These are phyloP conservation scores for Epinephelus moara DNA, from an alignment of 2,113 vertebrate species.

Conservation along the genomic window DNA sequence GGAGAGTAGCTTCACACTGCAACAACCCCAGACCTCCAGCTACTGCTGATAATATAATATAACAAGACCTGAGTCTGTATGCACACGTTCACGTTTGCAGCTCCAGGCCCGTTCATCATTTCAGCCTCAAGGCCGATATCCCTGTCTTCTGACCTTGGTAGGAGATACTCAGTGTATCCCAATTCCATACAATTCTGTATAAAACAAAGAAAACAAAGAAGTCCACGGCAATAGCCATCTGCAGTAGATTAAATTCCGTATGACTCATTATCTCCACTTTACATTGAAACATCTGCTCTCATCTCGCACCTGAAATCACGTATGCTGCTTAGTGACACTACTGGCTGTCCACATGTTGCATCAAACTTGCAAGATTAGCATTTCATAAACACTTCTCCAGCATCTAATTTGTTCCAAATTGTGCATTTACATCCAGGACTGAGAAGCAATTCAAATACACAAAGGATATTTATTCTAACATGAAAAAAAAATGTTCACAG, in stretches of 20 bases:
- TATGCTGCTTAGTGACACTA: not conserved
- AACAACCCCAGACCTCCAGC: constrained; percentile 62
- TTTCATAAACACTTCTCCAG: not conserved
- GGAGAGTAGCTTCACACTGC: constrained; percentile 56
- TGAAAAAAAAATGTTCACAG: not conserved
- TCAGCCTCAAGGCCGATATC: not conserved
- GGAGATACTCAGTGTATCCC: constrained; percentile 21
- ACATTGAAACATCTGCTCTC: not conserved
- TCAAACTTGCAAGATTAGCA: constrained; percentile 3
- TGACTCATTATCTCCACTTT: constrained; percentile 20
- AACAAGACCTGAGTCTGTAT: constrained; percentile 61
- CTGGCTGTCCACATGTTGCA: constrained; percentile 16
- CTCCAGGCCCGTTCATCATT: constrained; percentile 29
- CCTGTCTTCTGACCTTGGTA: constrained; percentile 38
- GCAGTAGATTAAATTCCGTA: not conserved
- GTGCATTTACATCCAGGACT: constrained; percentile 1
- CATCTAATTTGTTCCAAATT: not conserved
- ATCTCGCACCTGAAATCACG: not conserved
- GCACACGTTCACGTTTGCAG: constrained; percentile 51
- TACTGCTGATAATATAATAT: constrained; percentile 62
- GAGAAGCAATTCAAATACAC: not conserved
- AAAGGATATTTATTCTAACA: not conserved
- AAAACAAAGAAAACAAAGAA: constrained; percentile 1
- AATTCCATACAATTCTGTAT: constrained; percentile 16
- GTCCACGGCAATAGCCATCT: constrained; percentile 36